Conservation (phyloP, 1,140 invertebrate genomes). For the Capitella teleta region DNA sequence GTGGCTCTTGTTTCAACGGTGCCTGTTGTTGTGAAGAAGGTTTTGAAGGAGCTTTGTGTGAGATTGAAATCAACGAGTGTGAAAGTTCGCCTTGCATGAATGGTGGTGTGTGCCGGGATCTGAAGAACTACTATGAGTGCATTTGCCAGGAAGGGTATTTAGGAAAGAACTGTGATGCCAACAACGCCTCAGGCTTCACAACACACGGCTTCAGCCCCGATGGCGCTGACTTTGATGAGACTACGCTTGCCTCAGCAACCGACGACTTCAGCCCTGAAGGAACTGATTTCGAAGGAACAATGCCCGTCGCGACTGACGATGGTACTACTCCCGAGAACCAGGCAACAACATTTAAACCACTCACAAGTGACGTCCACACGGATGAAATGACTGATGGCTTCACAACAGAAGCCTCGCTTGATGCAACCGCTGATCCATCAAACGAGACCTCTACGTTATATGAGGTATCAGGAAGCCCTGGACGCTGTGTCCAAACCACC, state of each 20-base stretch:
- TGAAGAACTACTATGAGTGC: background rate
- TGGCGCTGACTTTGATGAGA: background rate
- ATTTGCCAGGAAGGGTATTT: background rate
- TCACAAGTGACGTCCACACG: too few relatives aligned
- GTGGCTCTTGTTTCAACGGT: slow-evolving; percentile 1
- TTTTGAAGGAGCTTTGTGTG: background rate
- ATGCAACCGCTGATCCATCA: background rate
- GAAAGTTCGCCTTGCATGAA: background rate
- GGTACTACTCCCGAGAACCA: too few relatives aligned
- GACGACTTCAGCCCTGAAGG: background rate
- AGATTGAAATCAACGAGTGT: background rate
- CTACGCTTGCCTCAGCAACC: background rate
- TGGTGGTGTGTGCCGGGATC: background rate
- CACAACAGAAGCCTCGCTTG: too few relatives aligned
- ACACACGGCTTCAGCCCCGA: background rate
- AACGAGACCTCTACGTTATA: background rate
- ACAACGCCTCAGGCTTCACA: background rate
- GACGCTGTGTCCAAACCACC: background rate
- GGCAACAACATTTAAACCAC: too few relatives aligned
- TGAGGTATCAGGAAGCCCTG: background rate
- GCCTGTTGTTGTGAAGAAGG: slow-evolving; percentile 1
- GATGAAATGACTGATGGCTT: too few relatives aligned
- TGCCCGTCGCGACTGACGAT: background rate
- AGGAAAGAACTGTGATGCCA: background rate
- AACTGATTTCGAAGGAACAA: background rate